These are phyloP conservation scores for Trachymyrmex cornetzi DNA, from an alignment of 1,140 invertebrate species.

Conservation along the genomic window DNA sequence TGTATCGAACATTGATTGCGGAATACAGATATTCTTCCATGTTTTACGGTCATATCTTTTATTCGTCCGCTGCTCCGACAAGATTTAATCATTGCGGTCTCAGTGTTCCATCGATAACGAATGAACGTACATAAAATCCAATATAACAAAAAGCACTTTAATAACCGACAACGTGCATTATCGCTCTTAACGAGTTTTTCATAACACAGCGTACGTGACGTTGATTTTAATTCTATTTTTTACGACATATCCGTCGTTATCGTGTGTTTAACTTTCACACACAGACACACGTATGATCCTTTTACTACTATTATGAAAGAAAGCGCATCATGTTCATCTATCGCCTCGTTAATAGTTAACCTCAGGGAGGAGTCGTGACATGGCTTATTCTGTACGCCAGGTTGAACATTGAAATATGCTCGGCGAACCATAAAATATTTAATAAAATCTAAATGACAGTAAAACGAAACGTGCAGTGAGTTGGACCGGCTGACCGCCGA, in stretches of 20 bases:
- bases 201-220: conserved; percentile 39
- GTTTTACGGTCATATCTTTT: conserved; percentile 34
- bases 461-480: conserved; percentile 61
- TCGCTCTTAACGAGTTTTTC: conserved; percentile 56
- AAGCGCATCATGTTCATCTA: conserved; percentile 19
- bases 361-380: background rate
- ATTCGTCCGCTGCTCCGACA: conserved; percentile 21
- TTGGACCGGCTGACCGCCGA: conserved; percentile 7
- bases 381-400: background rate
- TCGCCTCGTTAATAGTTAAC: conserved; percentile 29
- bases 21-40: conserved; percentile 4
- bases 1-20: conserved; percentile 40
- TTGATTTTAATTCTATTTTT: conserved; percentile 51
- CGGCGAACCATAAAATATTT: conserved; percentile 76
- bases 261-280: background rate
- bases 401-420: conserved; percentile 51
- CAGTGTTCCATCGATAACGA: conserved; percentile 46
- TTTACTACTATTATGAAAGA: conserved; percentile 20
- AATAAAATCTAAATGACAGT: conserved; percentile 78
- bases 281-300: background rate
- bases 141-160: conserved; percentile 58
- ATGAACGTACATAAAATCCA: conserved; percentile 46
- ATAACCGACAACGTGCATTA: conserved; percentile 58
- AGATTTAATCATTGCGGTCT: conserved; percentile 55
- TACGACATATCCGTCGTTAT: background rate